Conservation (phyloP, 1,140 invertebrate genomes). For the Drosophila prosaltans region DNA sequence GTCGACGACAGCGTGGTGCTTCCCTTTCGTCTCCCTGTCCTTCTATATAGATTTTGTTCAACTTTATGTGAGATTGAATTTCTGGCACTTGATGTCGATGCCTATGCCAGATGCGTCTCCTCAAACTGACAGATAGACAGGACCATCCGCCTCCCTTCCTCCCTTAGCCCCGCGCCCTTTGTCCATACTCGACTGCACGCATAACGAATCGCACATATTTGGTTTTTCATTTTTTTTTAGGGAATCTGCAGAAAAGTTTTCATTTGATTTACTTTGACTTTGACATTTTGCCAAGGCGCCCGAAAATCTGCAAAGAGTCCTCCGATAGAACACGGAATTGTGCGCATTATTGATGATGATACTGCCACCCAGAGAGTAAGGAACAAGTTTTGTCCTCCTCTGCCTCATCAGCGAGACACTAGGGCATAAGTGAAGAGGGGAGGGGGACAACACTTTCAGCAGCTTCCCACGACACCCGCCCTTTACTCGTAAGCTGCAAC, state of each 20-base stretch:
- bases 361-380: constrained; percentile 42
- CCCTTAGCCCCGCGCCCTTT: background rate
- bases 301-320: constrained; percentile 35
- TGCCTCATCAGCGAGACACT: constrained; percentile 30
- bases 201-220: constrained; percentile 25
- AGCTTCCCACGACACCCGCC: constrained; percentile 7
- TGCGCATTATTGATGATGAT: constrained; percentile 67
- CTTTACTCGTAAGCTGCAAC: constrained; percentile 27
- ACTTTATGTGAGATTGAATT: constrained; percentile 76
- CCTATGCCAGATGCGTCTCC: constrained; percentile 41
- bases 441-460: constrained; percentile 40
- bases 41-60: constrained; percentile 35
- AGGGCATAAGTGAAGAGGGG: too few relatives aligned
- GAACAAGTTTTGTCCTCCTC: constrained; percentile 33
- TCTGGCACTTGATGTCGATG: constrained; percentile 58
- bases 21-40: background rate
- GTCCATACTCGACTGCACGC: constrained; percentile 26
- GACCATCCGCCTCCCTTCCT: constrained; percentile 3
- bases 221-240: constrained; percentile 24
- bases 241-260: constrained; percentile 42
- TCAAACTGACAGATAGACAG: constrained; percentile 30
- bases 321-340: constrained; percentile 27
- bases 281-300: constrained; percentile 50
- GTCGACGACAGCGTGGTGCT: constrained; percentile 46
- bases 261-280: constrained; percentile 48